phyloP scores from a whole-genome alignment of 2,797 vertebrate genomes.

The Amphiprion clarkii region DNA sequence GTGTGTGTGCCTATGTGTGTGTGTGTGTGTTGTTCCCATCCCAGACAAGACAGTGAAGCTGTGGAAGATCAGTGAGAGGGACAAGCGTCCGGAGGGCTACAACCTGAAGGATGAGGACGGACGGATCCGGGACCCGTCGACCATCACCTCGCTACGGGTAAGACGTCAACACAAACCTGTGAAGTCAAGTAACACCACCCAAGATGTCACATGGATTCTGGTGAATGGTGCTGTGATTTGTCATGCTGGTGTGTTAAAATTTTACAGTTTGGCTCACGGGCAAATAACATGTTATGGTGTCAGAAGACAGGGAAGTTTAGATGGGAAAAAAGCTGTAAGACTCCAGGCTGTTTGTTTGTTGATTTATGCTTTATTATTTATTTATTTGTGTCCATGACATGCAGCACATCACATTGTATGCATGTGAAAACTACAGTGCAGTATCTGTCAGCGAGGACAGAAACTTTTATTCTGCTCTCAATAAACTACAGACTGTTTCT shows the following conservation, averaged over 20 bases:
- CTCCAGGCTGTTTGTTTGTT: neutral
- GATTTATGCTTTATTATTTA: neutral
- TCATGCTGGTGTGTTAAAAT: neutral
- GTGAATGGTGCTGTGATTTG: neutral
- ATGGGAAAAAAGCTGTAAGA: neutral
- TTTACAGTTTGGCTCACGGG: neutral
- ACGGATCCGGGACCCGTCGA: conserved; percentile 93
- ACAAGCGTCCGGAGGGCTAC: conserved; percentile 97
- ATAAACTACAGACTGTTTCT: neutral
- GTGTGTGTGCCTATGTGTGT: conserved; percentile 10
- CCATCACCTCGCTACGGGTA: conserved; percentile 95
- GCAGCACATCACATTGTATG: neutral
- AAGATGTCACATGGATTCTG: neutral
- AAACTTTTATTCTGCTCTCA: neutral
- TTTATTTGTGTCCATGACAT: no score
- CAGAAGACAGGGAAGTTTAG: no score
- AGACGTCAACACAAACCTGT: conserved; percentile 47
- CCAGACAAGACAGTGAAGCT: conserved; percentile 97
- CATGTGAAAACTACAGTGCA: neutral
- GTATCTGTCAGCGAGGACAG: neutral
- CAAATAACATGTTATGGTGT: conserved; percentile 7
- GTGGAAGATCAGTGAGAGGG: conserved; percentile 98
- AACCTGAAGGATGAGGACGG: conserved; percentile 98
- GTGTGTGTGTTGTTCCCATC: conserved; percentile 38
- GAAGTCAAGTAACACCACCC: neutral